Evolutionary conservation across 1,140 invertebrate genomes (phyloP).

Genomic region (Ladona fulva): DNA sequence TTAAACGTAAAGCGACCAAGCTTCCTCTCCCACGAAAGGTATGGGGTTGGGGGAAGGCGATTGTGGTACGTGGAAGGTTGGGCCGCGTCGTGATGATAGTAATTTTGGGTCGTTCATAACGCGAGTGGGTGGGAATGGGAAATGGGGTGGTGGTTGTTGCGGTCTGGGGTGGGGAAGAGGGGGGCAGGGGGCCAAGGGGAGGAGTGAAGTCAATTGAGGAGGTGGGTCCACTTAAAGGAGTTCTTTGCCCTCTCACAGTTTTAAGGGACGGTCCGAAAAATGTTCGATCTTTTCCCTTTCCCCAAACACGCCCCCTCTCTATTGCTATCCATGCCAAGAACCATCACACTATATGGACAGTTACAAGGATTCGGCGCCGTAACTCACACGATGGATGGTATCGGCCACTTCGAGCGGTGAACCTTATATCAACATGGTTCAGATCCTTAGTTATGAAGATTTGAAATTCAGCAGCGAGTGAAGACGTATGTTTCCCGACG

Average conservation of each 20-base stretch:
- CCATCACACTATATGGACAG: no score
- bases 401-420: no score
- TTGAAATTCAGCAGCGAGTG: no score
- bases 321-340: no score
- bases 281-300: not conserved
- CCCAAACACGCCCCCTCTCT: not conserved
- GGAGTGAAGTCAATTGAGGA: not conserved
- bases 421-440: no score
- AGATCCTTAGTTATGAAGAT: no score
- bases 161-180: not conserved
- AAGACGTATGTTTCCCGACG: no score
- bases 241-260: conserved; percentile 8
- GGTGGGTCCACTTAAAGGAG: conserved; percentile 2
- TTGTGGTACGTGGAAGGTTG: not conserved
- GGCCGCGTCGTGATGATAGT: not conserved
- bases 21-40: not conserved
- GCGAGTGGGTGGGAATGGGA: conserved; percentile 4
- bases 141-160: not conserved
- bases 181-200: not conserved
- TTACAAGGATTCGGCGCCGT: no score
- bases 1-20: not conserved
- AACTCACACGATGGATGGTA: no score
- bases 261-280: not conserved
- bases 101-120: conserved; percentile 9
- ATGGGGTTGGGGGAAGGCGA: not conserved